A percentile compares a stretch with the other conserved stretches of the same genome.
phyloP scores from a whole-genome alignment of 2,888 invertebrate species.

The Rhagophthalmus giganteus region DNA sequence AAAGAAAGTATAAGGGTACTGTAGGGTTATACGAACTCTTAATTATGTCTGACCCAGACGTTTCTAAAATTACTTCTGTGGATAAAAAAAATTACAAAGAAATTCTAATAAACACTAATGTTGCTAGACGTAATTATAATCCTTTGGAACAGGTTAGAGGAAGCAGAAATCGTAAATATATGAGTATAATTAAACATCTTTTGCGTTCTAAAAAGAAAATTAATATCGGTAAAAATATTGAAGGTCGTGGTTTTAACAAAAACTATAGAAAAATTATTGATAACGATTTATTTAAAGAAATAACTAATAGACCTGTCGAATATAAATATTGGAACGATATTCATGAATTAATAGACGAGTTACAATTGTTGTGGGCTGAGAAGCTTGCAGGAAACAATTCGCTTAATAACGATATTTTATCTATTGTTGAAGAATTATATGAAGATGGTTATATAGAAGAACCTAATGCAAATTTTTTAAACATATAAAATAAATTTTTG shows the following conservation, averaged over 20 bases:
- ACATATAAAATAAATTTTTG: no score
- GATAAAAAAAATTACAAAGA: neutral
- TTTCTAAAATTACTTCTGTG: neutral
- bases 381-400: constrained; percentile 2
- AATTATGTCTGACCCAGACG: neutral
- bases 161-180: neutral
- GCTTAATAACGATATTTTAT: constrained; percentile 7
- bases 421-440: neutral
- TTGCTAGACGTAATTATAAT: neutral
- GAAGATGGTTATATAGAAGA: neutral
- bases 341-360: neutral
- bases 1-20: no score
- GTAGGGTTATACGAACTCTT: no score
- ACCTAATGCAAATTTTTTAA: neutral
- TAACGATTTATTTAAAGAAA: neutral
- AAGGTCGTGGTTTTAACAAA: neutral
- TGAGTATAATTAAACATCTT: constrained; percentile 3
- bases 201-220: neutral
- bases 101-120: neutral
- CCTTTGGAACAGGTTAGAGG: neutral
- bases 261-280: no score
- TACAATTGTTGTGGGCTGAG: constrained; percentile 1
- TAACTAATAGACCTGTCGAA: neutral
- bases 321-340: constrained; percentile 1
- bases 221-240: neutral